Conservation (phyloP, 2,888 invertebrate species). For the Fragum whitleyi region DNA sequence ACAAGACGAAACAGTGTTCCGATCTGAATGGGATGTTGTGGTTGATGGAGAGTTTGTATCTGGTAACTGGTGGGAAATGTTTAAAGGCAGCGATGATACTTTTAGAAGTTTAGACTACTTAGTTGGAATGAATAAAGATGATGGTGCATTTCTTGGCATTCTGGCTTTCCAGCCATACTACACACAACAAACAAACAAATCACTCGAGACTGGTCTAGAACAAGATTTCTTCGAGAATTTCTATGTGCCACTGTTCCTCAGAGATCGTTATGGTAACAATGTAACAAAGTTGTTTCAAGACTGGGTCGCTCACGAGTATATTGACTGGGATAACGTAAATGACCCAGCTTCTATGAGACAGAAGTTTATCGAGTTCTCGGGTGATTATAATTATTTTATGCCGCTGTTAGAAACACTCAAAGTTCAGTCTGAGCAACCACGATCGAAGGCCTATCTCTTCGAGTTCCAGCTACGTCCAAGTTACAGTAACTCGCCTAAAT, state of each 20-base stretch:
- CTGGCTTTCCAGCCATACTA: slow-evolving; percentile 50
- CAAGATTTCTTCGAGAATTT: slow-evolving; percentile 42
- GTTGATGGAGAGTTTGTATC: slow-evolving; percentile 96
- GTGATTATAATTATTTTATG: slow-evolving; percentile 63
- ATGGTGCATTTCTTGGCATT: slow-evolving; percentile 58
- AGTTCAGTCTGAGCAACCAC: slow-evolving; percentile 36
- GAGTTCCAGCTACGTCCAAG: slow-evolving; percentile 88
- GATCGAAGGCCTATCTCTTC: slow-evolving; percentile 47
- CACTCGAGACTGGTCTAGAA: slow-evolving; percentile 28
- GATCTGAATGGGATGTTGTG: slow-evolving; percentile 89
- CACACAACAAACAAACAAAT: slow-evolving; percentile 21
- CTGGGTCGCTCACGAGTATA: slow-evolving; percentile 52
- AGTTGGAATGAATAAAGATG: slow-evolving; percentile 59
- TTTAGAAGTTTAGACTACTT: slow-evolving; percentile 61
- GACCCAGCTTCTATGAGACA: slow-evolving; percentile 33
- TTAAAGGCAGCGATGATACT: slow-evolving; percentile 29
- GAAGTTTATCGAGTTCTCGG: slow-evolving; percentile 53
- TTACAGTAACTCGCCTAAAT: slow-evolving; percentile 94
- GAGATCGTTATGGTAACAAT: slow-evolving; percentile 37
- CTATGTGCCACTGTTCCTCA: slow-evolving; percentile 49
- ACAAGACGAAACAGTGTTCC: slow-evolving; percentile 74
- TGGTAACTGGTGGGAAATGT: slow-evolving; percentile 86
- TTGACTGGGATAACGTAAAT: slow-evolving; percentile 47
- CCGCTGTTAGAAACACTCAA: slow-evolving; percentile 49
- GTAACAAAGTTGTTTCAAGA: slow-evolving; percentile 27